phyloP scores from a whole-genome alignment of 2,113 vertebrate genomes.

The Semnornis frantzii region DNA sequence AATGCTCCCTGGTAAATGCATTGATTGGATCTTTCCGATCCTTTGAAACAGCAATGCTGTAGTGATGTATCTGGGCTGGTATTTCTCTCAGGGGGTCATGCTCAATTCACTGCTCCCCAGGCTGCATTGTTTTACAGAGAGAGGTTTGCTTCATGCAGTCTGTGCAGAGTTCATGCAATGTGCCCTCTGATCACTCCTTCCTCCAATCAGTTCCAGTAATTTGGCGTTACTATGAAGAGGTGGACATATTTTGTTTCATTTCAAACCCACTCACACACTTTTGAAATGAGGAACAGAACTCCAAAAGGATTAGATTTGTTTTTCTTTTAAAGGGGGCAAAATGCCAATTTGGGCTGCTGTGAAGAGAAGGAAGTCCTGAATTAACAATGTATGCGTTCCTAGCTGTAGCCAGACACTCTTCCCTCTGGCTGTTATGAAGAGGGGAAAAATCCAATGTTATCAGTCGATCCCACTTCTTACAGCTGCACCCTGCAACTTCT shows the following conservation, averaged over 20 bases:
- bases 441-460: background rate
- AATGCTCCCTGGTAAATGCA: background rate
- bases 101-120: background rate
- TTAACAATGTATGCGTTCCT: slow-evolving; percentile 23
- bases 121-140: background rate
- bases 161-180: background rate
- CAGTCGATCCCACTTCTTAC: background rate
- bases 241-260: slow-evolving; percentile 54
- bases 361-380: slow-evolving; percentile 37
- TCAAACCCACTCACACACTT: slow-evolving; percentile 48
- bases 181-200: background rate
- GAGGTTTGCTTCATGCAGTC: background rate
- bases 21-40: background rate
- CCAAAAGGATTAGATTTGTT: slow-evolving; percentile 53
- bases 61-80: background rate
- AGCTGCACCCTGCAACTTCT: background rate
- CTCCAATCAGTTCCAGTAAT: slow-evolving; percentile 21
- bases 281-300: slow-evolving; percentile 55
- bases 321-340: slow-evolving; percentile 41
- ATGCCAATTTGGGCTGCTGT: slow-evolving; percentile 39
- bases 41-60: background rate
- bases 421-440: background rate
- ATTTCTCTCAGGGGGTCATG: background rate
- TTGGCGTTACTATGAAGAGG: slow-evolving; percentile 20
- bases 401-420: background rate